phyloP scores from a whole-genome alignment of 2,113 vertebrate species.

The Cephalopterus ornatus region DNA sequence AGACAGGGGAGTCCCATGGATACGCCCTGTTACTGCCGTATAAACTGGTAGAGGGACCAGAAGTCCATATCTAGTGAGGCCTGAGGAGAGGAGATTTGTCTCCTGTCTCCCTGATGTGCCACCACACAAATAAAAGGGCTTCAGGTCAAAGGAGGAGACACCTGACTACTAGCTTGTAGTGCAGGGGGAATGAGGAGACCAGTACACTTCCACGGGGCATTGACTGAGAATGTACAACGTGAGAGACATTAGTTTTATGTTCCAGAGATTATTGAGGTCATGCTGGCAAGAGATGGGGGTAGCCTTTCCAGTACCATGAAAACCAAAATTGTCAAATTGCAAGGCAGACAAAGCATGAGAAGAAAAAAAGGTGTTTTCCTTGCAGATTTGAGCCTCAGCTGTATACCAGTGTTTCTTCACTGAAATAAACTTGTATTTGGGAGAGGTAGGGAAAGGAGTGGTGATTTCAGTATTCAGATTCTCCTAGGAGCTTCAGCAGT shows the following conservation, averaged over 20 bases:
- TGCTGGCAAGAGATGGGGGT: neutral
- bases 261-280: neutral
- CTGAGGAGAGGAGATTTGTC: neutral
- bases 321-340: neutral
- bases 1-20: neutral
- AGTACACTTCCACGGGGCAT: neutral
- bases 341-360: neutral
- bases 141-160: neutral
- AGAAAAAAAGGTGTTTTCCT: neutral
- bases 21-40: neutral
- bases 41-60: neutral
- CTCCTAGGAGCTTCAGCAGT: neutral
- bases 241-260: neutral
- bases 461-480: neutral
- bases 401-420: neutral
- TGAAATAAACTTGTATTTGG: neutral
- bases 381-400: neutral
- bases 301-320: neutral
- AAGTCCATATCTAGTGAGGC: neutral
- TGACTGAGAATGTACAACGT: fast-evolving
- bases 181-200: neutral
- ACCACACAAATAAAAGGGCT: neutral
- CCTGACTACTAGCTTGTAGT: neutral
- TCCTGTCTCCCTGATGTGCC: neutral
- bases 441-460: neutral